A percentile compares a stretch with the other conserved stretches of the same genome.
These are phyloP conservation scores for Trachelus tabidus DNA, from an alignment of 2,888 invertebrate genomes.

Conservation along the genomic window DNA sequence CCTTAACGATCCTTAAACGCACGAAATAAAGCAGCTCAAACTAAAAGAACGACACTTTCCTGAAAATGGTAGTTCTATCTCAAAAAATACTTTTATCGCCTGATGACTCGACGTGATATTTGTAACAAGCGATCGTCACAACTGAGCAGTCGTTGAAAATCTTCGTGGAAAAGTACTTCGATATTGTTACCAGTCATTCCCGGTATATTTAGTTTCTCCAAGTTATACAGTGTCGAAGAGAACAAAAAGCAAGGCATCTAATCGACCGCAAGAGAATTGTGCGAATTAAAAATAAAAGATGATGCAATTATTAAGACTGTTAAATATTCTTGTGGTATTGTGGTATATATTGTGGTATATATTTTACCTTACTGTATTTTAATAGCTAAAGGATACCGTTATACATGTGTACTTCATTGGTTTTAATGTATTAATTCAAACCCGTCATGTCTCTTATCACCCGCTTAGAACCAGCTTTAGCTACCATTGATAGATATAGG, in stretches of 20 bases:
- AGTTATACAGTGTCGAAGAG: not conserved
- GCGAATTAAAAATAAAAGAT: not conserved
- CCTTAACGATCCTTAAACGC: not conserved
- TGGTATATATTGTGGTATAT: not conserved
- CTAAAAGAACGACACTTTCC: not conserved
- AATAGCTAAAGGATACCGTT: not conserved
- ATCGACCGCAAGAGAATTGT: not conserved
- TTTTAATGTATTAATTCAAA: not conserved
- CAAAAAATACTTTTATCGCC: not conserved
- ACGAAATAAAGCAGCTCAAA: not conserved
- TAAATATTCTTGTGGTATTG: not conserved
- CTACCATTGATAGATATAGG: not conserved
- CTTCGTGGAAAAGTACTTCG: not conserved
- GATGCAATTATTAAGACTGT: not conserved
- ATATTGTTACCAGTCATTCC: not conserved
- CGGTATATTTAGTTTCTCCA: not conserved
- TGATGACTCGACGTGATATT: not conserved
- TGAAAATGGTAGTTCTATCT: not conserved
- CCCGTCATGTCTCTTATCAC: not conserved
- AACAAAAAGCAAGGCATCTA: not conserved
- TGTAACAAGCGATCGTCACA: not conserved
- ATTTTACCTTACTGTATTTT: not conserved
- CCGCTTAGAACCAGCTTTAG: not conserved
- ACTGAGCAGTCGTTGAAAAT: not conserved
- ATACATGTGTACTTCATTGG: not conserved